Evolutionary conservation across 2,888 invertebrate genomes (phyloP), one percentile per base, ranked within the genome.

Genomic region (Helicoverpa assulta): DNA sequence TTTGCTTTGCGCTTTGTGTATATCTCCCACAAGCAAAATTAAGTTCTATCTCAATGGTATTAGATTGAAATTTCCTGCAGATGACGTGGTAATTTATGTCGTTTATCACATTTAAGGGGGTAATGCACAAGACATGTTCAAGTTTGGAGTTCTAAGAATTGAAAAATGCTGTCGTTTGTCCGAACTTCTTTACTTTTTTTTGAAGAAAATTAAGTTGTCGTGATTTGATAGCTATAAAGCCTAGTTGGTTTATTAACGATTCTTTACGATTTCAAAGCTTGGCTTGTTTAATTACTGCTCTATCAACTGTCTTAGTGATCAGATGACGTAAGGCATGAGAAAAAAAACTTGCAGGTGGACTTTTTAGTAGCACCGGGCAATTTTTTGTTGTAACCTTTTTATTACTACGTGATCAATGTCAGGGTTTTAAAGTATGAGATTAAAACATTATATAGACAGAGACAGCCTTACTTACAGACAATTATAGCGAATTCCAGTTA

Each of bases 91-190:
- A 60, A 73, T 70, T 86, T 88, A 84, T 62, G 82, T 61, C 87
- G 85, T 91, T 86, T 77, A 68, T 66, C 58, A 67, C 75, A 82
- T 79, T 71, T 58, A 69, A 59, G 52, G 72, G 75, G 83, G 85
- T 90, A 91, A 91, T 92, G 92, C 90, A 92, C 87, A 92, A 92
- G 91, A 88, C 90, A 88, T 90, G 91, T 93, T 90, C 81, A 67
- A 87, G 89, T 90, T 90, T 84, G 81, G 85, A 82, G 86, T 80
- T 94, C 94, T 91, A 70, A 87, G 94, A 93, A 93, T 87, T 86
- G 87, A 87, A 89, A 88, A 88, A 88, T 85, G 87, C 88, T 89
- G 90, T 90, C 90, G 89, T 89, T 86, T 82, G 87, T 82, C 83
- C 80, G 84, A 86, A 77, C 83, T 74, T 81, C 75, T 81, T 85